Evolutionary conservation across 2,888 invertebrate genomes (phyloP), one percentile per base, ranked within the genome.

Genomic region (Myopa testacea): DNA sequence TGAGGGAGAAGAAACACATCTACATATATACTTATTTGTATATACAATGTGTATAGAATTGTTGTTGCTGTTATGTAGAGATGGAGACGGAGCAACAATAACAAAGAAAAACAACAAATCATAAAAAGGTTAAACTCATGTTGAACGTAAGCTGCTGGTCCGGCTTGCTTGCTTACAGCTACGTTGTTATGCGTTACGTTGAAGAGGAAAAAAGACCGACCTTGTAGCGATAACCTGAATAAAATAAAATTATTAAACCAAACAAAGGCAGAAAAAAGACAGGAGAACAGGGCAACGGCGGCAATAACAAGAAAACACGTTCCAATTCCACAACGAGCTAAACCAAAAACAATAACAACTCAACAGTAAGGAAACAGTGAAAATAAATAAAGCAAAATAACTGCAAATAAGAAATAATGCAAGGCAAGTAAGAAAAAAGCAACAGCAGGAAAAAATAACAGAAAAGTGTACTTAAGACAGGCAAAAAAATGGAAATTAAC

Each of bases 161-260:
- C 26, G 1, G 26, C 26, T 26, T 26, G 26, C 26, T 26, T 26
- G 26, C 26, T 26, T 26, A 26, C 26, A 26, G 26, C 26, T 26
- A 26, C 26, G 26, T 26, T 10, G 55, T 58, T 55, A 55, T 55
- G 37, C 55, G 16, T 55, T 70, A 58, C 70, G 70, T 34, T 70
- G 52, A 16, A 34, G 55, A 62, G 34, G 62, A 34, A 73, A 74
- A 50, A 63, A 77, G 58, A 60, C 63, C 78, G 78, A 78, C 78
- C 78, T 78, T 78, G 78, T 62, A 50, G 78, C 62, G 74, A 78
- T 78, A 78, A 74, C 78, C 78, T 78, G 74, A 78, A 69, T 78
- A 69, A 63, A 70, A 75, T 58, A 60, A 63, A 76, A 70, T 4
- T 26, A 10, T 37, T 50, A 62, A 38, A 34, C 62, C 12, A 16